These are phyloP conservation scores for Talpa occidentalis DNA, from an alignment of 2,113 vertebrate genomes.

Conservation along the genomic window DNA sequence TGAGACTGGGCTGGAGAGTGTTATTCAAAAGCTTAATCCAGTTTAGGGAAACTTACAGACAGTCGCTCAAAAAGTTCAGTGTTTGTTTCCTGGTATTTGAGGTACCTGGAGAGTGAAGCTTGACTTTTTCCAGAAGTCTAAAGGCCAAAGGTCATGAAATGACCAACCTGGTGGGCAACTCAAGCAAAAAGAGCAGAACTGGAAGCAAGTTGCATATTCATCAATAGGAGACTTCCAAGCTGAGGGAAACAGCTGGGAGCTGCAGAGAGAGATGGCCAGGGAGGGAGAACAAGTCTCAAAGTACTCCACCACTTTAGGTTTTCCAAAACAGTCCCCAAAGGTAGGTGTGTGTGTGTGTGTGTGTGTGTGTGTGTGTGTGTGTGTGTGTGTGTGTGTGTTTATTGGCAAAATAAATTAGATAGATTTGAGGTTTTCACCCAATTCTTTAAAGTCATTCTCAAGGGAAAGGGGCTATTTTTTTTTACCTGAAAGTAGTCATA, in stretches of 20 bases:
- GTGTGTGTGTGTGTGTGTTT: rapidly evolving
- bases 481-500: not conserved
- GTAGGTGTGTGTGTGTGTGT: not conserved
- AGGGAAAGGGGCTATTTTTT: not conserved
- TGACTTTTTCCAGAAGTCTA: not conserved
- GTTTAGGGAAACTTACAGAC: not conserved
- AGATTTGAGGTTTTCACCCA: not conserved
- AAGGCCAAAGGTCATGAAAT: rapidly evolving
- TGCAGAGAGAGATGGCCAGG: rapidly evolving
- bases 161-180: not conserved
- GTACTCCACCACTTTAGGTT: not conserved
- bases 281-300: rapidly evolving
- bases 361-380: rapidly evolving
- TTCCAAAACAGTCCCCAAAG: not conserved
- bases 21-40: not conserved
- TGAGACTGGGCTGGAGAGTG: not conserved
- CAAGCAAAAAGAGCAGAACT: not conserved
- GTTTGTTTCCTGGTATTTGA: not conserved
- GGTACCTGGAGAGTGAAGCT: not conserved
- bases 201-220: rapidly evolving
- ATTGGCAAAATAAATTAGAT: not conserved
- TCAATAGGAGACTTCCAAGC: not conserved
- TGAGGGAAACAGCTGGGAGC: not conserved
- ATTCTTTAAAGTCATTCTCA: slow-evolving; percentile 7
- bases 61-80: not conserved